A percentile compares a stretch with the other conserved stretches of the same genome.
These are phyloP conservation scores for Myiothlypis coronata DNA, from an alignment of 2,797 vertebrate species.

Conservation along the genomic window DNA sequence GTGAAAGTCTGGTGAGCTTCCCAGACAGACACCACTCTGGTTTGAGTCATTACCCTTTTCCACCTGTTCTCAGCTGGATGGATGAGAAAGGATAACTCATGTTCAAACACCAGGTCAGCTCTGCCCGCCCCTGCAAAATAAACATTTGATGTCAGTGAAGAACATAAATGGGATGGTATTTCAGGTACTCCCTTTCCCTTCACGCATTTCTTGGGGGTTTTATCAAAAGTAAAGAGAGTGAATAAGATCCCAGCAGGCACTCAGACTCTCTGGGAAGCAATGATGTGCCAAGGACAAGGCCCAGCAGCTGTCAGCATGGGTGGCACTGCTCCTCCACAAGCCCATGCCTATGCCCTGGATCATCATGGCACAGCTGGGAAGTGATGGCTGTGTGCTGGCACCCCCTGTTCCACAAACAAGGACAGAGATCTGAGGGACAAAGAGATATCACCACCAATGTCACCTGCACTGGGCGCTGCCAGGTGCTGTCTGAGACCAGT, in stretches of 20 bases:
- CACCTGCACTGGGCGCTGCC: accelerated
- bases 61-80: slow-evolving; percentile 33
- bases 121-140: slow-evolving; percentile 11
- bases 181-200: slow-evolving; percentile 13
- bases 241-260: not conserved
- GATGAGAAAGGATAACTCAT: slow-evolving; percentile 15
- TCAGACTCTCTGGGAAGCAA: not conserved
- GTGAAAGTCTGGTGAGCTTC: slow-evolving; percentile 59
- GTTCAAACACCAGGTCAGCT: slow-evolving; percentile 23
- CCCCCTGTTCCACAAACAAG: accelerated
- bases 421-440: not conserved
- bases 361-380: not conserved
- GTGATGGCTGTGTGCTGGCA: not conserved
- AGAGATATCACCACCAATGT: accelerated
- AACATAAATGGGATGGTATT: not conserved
- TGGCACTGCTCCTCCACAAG: not conserved
- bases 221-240: slow-evolving; percentile 59
- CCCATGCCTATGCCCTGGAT: not conserved
- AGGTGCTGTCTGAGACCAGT: not conserved
- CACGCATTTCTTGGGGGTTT: not conserved
- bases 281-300: not conserved
- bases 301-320: not conserved
- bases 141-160: slow-evolving; percentile 29
- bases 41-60: slow-evolving; percentile 52
- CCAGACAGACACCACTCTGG: not conserved